Evolutionary conservation across 37 sponge, comb jelly and placozoan genomes (phyloP).

Genomic region (Halichondria panicea): DNA sequence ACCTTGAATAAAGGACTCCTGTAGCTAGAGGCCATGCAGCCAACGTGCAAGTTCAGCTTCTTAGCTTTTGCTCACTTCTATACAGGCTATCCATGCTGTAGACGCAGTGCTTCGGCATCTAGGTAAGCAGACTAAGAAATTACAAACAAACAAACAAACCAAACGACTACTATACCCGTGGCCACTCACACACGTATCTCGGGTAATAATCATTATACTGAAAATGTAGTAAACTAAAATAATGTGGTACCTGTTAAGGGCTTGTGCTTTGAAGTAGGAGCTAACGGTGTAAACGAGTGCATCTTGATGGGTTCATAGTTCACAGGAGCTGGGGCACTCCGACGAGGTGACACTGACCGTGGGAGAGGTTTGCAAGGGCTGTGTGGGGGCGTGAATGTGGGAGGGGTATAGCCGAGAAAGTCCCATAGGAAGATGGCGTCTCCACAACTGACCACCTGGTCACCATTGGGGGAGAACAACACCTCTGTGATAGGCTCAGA

Average conservation of each 20-base stretch:
- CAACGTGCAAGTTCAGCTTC: too few relatives aligned
- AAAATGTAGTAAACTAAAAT: not conserved
- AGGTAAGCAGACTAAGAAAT: too few relatives aligned
- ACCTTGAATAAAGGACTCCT: too few relatives aligned
- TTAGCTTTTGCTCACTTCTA: too few relatives aligned
- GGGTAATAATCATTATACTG: not conserved
- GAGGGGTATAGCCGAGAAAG: slow-evolving; percentile 12
- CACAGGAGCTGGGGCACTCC: slow-evolving; percentile 41
- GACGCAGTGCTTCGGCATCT: too few relatives aligned
- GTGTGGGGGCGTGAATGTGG: slow-evolving; percentile 1
- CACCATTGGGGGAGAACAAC: slow-evolving; percentile 27
- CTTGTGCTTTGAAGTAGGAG: not conserved
- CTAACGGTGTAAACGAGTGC: slow-evolving; percentile 48
- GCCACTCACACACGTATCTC: not conserved
- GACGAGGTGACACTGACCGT: slow-evolving; percentile 44
- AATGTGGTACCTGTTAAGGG: too few relatives aligned
- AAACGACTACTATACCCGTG: too few relatives aligned
- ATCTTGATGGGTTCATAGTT: slow-evolving; percentile 43
- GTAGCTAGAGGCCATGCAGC: too few relatives aligned
- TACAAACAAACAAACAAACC: too few relatives aligned
- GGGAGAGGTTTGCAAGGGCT: slow-evolving; percentile 10
- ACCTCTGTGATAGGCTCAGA: slow-evolving; percentile 46
- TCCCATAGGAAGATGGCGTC: slow-evolving; percentile 81
- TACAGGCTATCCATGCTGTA: too few relatives aligned
- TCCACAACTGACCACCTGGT: slow-evolving; percentile 51